Conservation (phyloP, 92 coral and sea anemone species). For the Epizoanthus illoricatus region DNA sequence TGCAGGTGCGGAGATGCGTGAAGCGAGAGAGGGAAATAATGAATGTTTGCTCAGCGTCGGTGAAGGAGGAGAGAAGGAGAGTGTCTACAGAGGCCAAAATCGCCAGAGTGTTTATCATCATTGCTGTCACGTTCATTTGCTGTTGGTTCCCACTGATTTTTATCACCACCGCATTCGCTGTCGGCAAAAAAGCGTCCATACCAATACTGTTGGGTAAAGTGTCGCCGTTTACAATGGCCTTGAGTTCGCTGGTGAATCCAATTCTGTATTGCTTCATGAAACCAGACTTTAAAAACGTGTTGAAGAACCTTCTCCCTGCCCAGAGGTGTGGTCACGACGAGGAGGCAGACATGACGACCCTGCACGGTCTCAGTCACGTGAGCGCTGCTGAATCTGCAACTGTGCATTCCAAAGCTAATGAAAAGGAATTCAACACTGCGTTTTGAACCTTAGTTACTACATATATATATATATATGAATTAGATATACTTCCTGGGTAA, state of each 20-base stretch:
- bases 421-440: constrained; percentile 9
- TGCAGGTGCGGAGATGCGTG: constrained; percentile 24
- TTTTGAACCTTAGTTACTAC: neutral
- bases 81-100: constrained; percentile 48
- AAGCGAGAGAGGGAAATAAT: constrained; percentile 13
- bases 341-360: neutral
- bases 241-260: constrained; percentile 53
- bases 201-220: constrained; percentile 37
- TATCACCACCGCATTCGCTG: constrained; percentile 50
- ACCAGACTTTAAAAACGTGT: constrained; percentile 43
- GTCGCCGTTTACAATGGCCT: constrained; percentile 49
- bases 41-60: neutral
- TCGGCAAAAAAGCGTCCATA: constrained; percentile 20
- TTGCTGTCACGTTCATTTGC: constrained; percentile 41
- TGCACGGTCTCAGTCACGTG: constrained; percentile 17
- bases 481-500: too few relatives aligned
- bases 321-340: neutral
- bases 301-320: constrained; percentile 20
- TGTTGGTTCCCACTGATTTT: constrained; percentile 58
- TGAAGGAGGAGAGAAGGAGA: constrained; percentile 35
- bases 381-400: constrained; percentile 2
- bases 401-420: neutral
- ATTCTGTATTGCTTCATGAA: constrained; percentile 52
- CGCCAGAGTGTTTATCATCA: constrained; percentile 43
- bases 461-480: too few relatives aligned